Base-by-base conservation (phyloP, 2,797 vertebrate genomes). In the Denticeps clupeoides region DNA sequence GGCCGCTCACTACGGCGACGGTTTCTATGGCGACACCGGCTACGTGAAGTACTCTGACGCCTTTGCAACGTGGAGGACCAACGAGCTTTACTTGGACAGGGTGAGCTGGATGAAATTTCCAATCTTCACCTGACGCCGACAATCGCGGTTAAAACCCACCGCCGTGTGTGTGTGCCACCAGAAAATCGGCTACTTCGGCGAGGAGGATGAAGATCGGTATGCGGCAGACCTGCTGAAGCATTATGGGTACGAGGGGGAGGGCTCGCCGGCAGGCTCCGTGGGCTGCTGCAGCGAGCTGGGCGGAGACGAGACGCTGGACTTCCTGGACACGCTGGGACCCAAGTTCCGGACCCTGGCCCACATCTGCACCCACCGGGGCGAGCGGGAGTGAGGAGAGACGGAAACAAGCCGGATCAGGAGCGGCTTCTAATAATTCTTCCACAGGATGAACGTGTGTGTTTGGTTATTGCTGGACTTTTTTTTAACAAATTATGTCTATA, bases 261-360 rank as follows among this genome's bases (percentile, higher is more conserved):
- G 87, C 18, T 89, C 89, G 4, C 41, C 72, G 49, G 84, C 85
- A 10, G 87, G 86, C 16, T 90, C 88, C 10, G 78, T 90, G 41
- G 89, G 87, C 56, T 89, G 88, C 66, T 89, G 85, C 73, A 89
- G 86, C 51, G 80, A 83, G 35, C 60, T 79, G 58, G 81, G 78
- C 49, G 80, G 77, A 49, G 85, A 88, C 42, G 80, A 83, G 24
- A 33, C 53, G 33, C 58, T 89, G 63, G 86, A 87, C 56, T 87
- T 88, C 77, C 71, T 88, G 67, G 83, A 88, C 69, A 67, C 83
- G 7, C 73, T 87, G 68, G 84, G 85, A 63, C 79, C 86, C 35
- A 87, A 86, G 70, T 87, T 87, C 73, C 83, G 82, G 71, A 85
- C 82, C 41, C 72, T 87, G 69, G 84, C 83, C 68, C 79, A 79